Percentiles rank a stretch among this genome's conserved stretches.
These are phyloP conservation scores for Sinocyclocheilus maitianheensis DNA, from an alignment of 2,113 vertebrate genomes.

Conservation along the genomic window DNA sequence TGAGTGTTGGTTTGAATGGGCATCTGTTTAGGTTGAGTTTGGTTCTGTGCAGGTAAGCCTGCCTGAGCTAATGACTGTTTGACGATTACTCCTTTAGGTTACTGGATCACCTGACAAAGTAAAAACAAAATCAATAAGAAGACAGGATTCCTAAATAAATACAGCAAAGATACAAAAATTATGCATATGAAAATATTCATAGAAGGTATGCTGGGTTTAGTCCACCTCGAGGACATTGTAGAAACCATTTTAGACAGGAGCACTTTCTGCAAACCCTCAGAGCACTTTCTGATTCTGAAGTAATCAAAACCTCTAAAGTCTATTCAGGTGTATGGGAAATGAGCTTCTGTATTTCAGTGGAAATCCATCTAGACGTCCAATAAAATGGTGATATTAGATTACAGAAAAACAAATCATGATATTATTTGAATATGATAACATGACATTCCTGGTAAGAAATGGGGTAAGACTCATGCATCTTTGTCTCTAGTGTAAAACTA, in stretches of 20 bases:
- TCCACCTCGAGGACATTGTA: neutral
- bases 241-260: neutral
- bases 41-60: slow-evolving; percentile 65
- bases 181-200: slow-evolving; percentile 11
- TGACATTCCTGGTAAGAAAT: slow-evolving; percentile 41
- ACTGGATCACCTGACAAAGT: slow-evolving; percentile 77
- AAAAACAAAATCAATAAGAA: neutral
- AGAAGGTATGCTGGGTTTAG: neutral
- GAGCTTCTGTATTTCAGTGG: slow-evolving; percentile 38
- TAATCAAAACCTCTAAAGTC: slow-evolving; percentile 28
- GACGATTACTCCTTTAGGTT: slow-evolving; percentile 63
- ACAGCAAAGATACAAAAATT: neutral
- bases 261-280: neutral
- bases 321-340: slow-evolving; percentile 42
- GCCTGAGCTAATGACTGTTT: slow-evolving; percentile 66
- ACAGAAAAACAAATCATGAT: slow-evolving; percentile 49
- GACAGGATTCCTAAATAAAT: neutral
- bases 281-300: slow-evolving; percentile 33
- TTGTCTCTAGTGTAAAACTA: slow-evolving; percentile 41
- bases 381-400: slow-evolving; percentile 53
- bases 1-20: slow-evolving; percentile 63
- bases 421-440: slow-evolving; percentile 52
- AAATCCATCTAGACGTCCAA: slow-evolving; percentile 50
- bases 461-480: slow-evolving; percentile 41
- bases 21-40: slow-evolving; percentile 54